Evolutionary conservation across 1,140 invertebrate species (phyloP), one percentile per base, ranked within the genome.

Genomic region (Acyrthosiphon pisum): DNA sequence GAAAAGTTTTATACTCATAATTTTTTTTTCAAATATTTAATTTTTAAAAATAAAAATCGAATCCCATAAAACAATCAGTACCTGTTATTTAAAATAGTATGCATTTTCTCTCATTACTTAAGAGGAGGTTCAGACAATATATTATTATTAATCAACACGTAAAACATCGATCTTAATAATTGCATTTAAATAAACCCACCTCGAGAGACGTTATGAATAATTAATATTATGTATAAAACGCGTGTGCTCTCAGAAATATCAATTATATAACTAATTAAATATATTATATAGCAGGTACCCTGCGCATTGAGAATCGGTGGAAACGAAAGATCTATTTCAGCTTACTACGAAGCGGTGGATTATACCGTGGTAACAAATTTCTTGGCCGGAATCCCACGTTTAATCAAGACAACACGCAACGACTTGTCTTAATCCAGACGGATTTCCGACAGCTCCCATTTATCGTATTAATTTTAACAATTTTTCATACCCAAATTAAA

Each of bases 401-500:
- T 48, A 68, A 68, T 81, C 60, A 35, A 76, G 44, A 91, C 37
- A 76, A n/a, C 44, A n/a, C 41, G 41, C 30, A 46, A 48, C 41
- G 3, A 30, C 84, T 60, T 56, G 3, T 14, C 84, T 60, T 56
- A 90, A 91, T 91, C 90, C 2, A 23, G n/a, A 50, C 68, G 11
- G 81, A 91, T 90, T 76, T 44, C 44, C 3, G 44, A 81, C 30
- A 81, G 44, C 35, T 46, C 44, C 30, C 44, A 81, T 81, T 91
- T 68, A 48, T n/a, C 3, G 18, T 81, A 91, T 81, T 91, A 81
- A 76, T 91, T 91, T 91, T 50, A 11, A 91, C 35, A 30, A 91
- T 81, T 91, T 76, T 81, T 81, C 90, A 76, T 48, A 20, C 30
- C 18, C 46, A 81, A 91, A 91, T 35, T 91, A 35, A 91, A 91